Conservation (phyloP, 2,888 invertebrate species). For the Gymnoscelis rufifasciata region DNA sequence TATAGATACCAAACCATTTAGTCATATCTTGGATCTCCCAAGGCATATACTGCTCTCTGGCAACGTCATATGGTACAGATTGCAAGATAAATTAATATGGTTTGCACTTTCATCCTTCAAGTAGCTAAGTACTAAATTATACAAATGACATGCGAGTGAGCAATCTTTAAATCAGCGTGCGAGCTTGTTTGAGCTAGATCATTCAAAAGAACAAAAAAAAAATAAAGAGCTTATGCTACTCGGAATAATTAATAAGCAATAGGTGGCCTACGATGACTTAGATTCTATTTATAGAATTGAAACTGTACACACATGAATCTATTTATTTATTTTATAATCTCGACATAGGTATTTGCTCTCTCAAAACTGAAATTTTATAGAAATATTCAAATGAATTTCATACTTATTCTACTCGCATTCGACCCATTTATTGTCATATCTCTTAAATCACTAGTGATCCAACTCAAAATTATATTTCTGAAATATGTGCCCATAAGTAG, state of each 20-base stretch:
- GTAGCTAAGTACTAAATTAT: constrained; percentile 49
- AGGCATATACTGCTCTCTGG: neutral
- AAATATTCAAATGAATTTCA: no score
- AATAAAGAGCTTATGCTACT: no score
- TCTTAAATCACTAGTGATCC: constrained; percentile 3
- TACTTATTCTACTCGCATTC: no score
- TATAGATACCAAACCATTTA: constrained; percentile 4
- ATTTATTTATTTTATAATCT: no score
- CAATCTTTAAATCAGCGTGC: constrained; percentile 33
- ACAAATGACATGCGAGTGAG: constrained; percentile 47
- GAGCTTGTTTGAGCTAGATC: constrained; percentile 12
- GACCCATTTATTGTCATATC: no score
- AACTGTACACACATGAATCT: no score
- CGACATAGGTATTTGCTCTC: no score
- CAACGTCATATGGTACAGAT: constrained; percentile 4
- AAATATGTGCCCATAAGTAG: constrained; percentile 5
- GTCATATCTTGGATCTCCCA: neutral
- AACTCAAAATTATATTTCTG: neutral
- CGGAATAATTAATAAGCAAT: no score
- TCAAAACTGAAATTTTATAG: no score
- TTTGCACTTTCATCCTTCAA: constrained; percentile 39
- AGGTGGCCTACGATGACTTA: no score
- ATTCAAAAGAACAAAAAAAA: neutral
- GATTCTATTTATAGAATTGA: no score
- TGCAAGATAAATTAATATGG: constrained; percentile 2